Evolutionary conservation across 2,113 vertebrate species (phyloP), one percentile per base, ranked within the genome.

Genomic region (Thunnus maccoyii): DNA sequence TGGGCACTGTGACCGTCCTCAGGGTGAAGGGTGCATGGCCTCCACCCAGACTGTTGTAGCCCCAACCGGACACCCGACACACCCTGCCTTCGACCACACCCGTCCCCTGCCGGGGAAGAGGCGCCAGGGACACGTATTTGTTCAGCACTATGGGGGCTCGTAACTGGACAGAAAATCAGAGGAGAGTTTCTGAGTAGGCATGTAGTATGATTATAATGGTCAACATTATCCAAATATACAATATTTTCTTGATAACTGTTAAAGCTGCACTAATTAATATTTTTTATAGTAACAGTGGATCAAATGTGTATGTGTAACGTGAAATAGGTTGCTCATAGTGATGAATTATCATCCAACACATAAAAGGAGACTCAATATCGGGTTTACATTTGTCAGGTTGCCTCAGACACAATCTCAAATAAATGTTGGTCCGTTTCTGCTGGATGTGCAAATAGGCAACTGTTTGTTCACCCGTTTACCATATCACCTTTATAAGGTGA

Each of bases 1-100:
- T 92, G 63, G 95, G 95, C 36, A 96, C 90, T 7, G 67, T 87
- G 25, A 95, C 94, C 0, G 91, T 93, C 47, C 86, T 90, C 60
- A 96, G 90, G 4, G 86, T 91, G 81, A 90, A 86, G 4, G 92
- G 89, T 3, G 83, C 76, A 70, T 87, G 85, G 9, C 90, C 84
- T 16, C 85, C 81, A 2, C 55, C 67, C 32, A 88, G 68, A 55
- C 72, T 86, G 65, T 88, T 92, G 86, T 87, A 93, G 25, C 95
- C 95, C 96, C 96, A 96, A 15, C 95, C 95, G 0, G 94, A 96
- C 62, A 96, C 95, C 79, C 83, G 92, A 83, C 95, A 96, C 84
- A 92, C 22, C 3, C 80, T 83, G 20, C 94, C 95, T n/a, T 94
- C 92, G 2, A 64, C 36, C 54, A 94, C 62, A 0, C 86, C 83